These are phyloP conservation scores for Cyphomyrus plagiostoma DNA, from an alignment of 2,113 vertebrate species.

Conservation along the genomic window DNA sequence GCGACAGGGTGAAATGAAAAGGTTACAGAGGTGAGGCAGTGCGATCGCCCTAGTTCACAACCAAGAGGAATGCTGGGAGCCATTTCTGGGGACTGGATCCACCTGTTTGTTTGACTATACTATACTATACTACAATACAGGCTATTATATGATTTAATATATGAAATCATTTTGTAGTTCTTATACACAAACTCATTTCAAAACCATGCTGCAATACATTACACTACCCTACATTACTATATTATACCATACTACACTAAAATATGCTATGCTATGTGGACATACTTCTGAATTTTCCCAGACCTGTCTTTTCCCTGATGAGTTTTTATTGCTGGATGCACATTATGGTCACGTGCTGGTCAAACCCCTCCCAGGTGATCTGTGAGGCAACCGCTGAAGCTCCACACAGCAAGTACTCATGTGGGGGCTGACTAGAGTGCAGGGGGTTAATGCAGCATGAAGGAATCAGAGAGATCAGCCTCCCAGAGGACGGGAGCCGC, in stretches of 20 bases:
- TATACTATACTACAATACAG: background rate
- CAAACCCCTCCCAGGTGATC: background rate
- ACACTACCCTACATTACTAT: background rate
- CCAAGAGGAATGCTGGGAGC: background rate
- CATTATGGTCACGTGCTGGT: background rate
- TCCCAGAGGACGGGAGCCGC: background rate
- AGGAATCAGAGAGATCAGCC: background rate
- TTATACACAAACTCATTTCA: background rate
- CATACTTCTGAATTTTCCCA: background rate
- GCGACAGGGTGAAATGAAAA: background rate
- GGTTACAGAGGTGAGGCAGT: background rate
- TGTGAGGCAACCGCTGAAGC: too few relatives aligned
- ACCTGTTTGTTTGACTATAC: background rate
- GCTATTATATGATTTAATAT: background rate
- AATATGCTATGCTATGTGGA: background rate
- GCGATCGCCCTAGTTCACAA: background rate
- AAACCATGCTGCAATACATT: background rate
- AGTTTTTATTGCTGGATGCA: background rate
- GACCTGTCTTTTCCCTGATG: background rate
- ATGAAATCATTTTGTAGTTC: background rate
- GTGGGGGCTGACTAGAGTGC: background rate
- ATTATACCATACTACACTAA: background rate
- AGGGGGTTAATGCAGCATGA: background rate
- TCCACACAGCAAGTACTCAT: background rate
- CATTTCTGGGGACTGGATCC: background rate